Conservation (phyloP, 2,888 invertebrate species). For the Baccha elongata region DNA sequence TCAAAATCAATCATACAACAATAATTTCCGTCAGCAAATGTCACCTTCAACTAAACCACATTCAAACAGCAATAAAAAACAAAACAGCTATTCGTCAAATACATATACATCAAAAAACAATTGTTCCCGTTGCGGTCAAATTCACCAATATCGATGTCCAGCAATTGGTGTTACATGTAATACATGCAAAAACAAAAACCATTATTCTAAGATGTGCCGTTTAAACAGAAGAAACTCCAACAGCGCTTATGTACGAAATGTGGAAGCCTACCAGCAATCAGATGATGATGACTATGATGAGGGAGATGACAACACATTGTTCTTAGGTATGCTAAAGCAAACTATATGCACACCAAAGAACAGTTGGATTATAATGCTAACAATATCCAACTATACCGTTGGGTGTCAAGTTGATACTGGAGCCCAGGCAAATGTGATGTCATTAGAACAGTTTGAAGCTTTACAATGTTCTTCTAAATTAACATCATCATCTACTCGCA, state of each 20-base stretch:
- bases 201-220: not conserved
- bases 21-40: not conserved
- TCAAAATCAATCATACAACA: constrained; percentile 1
- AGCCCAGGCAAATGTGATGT: constrained; percentile 15
- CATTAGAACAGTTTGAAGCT: not conserved
- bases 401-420: constrained; percentile 12
- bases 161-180: constrained; percentile 3
- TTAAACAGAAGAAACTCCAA: not conserved
- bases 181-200: constrained; percentile 2
- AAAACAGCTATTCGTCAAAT: constrained; percentile 6
- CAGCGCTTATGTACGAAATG: constrained; percentile 8
- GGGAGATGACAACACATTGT: constrained; percentile 3
- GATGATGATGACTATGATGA: not conserved
- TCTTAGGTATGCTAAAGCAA: not conserved
- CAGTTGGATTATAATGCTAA: constrained; percentile 2
- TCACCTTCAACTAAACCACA: not conserved
- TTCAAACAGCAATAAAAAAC: constrained; percentile 4
- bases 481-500: constrained; percentile 15
- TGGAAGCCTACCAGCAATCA: not conserved
- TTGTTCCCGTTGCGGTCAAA: constrained; percentile 14
- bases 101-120: not conserved
- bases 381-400: not conserved
- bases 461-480: constrained; percentile 2
- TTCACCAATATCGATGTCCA: constrained; percentile 3
- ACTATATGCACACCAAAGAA: constrained; percentile 2